These are phyloP conservation scores for Hypomecis punctinalis DNA, from an alignment of 2,888 invertebrate species.

Conservation along the genomic window DNA sequence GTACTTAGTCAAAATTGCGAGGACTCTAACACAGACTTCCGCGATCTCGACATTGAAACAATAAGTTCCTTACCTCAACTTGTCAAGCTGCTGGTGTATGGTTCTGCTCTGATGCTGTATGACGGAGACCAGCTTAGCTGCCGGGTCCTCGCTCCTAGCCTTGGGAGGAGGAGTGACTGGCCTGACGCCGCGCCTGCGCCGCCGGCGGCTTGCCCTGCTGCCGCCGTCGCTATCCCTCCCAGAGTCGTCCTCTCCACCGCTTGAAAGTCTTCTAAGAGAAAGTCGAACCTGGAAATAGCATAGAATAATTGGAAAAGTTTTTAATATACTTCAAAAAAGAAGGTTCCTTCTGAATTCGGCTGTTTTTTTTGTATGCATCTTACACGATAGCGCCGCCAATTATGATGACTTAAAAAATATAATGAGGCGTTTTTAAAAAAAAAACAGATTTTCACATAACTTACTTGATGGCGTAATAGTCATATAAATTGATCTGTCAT, in stretches of 20 bases:
- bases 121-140: conserved; percentile 74
- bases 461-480: no score
- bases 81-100: conserved; percentile 79
- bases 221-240: conserved; percentile 80
- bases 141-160: conserved; percentile 71
- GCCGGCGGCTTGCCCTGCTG: conserved; percentile 64
- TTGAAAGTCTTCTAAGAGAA: conserved; percentile 76
- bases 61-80: conserved; percentile 64
- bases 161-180: conserved; percentile 70
- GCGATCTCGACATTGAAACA: no score
- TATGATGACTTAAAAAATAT: no score
- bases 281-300: conserved; percentile 67
- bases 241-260: conserved; percentile 80
- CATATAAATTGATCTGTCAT: no score
- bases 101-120: conserved; percentile 80
- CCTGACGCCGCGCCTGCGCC: conserved; percentile 62
- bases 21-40: no score
- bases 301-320: background rate
- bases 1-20: no score
- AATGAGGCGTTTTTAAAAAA: no score
- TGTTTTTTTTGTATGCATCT: no score
- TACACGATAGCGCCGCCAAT: no score
- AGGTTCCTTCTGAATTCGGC: no score
- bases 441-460: no score
- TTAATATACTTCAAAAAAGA: no score